Percentiles rank a stretch among this genome's conserved stretches.
Conservation (phyloP, 2,113 vertebrate species). For the Psephotus haematonotus region DNA sequence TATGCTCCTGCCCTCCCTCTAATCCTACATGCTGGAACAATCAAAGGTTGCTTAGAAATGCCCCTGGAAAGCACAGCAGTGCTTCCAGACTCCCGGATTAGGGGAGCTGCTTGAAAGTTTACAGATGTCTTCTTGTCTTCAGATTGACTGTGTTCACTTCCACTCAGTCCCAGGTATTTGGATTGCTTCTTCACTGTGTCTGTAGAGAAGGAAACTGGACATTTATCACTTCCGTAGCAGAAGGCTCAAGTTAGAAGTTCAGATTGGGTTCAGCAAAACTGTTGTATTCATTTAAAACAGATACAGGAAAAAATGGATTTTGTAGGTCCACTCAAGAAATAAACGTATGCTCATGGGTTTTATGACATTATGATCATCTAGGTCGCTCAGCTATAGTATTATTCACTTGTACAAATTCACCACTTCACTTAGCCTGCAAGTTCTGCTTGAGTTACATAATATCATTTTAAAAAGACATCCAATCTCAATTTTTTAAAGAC, state of each 20-base stretch:
- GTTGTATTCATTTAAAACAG: neutral
- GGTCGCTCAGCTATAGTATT: neutral
- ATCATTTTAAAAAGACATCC: neutral
- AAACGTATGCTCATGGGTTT: neutral
- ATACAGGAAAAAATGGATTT: neutral
- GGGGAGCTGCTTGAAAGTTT: neutral
- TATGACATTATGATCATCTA: neutral
- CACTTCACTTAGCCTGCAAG: neutral
- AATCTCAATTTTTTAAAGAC: neutral
- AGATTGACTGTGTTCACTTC: neutral
- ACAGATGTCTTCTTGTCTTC: neutral
- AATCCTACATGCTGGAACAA: neutral
- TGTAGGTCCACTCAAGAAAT: neutral
- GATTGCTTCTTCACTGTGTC: neutral
- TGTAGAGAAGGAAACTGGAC: neutral
- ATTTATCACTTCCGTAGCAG: neutral
- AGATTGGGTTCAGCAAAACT: neutral
- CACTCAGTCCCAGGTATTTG: neutral
- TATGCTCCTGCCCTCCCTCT: neutral
- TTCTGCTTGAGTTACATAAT: constrained; percentile 19
- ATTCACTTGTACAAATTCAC: neutral
- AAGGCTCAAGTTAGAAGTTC: neutral
- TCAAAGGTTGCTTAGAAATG: neutral
- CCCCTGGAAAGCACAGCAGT: neutral
- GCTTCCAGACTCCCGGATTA: neutral